Percentiles rank a stretch among this genome's conserved stretches.
These are phyloP conservation scores for Dusona sp. DNA, from an alignment of 2,888 invertebrate species.

Conservation along the genomic window DNA sequence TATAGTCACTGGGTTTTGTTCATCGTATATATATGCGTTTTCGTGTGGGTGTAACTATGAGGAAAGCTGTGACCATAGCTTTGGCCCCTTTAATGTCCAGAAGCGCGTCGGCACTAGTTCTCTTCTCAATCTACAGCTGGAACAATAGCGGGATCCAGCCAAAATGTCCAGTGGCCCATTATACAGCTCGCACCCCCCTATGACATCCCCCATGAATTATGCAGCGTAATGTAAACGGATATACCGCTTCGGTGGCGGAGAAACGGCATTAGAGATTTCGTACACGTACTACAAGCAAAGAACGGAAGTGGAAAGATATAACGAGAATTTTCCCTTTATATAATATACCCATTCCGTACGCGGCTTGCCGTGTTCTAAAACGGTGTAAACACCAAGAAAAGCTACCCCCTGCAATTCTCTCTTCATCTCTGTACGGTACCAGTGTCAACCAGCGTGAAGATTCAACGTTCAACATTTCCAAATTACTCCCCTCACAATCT, in stretches of 20 bases:
- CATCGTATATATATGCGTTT: constrained; percentile 37
- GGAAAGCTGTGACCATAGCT: constrained; percentile 43
- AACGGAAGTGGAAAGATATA: constrained; percentile 26
- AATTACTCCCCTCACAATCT: neutral
- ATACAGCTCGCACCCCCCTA: constrained; percentile 83
- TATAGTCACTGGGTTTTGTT: constrained; percentile 45
- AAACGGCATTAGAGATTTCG: constrained; percentile 49
- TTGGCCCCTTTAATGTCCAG: constrained; percentile 60
- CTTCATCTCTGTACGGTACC: neutral
- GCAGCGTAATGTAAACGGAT: constrained; percentile 83
- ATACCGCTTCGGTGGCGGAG: constrained; percentile 71
- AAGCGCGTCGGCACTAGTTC: constrained; percentile 47
- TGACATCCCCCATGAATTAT: constrained; percentile 84
- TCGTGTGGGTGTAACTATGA: constrained; percentile 36
- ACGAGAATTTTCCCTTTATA: constrained; percentile 6
- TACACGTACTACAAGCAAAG: constrained; percentile 24
- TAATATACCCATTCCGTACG: constrained; percentile 3
- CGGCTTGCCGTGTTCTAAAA: neutral
- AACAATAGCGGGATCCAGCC: constrained; percentile 78
- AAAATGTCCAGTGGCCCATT: constrained; percentile 78
- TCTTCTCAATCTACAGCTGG: constrained; percentile 70
- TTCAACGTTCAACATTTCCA: constrained; percentile 8
- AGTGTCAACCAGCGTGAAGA: neutral
- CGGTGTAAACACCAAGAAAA: neutral
- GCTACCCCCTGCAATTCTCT: neutral